phyloP scores from a whole-genome alignment of 2,797 vertebrate genomes.

The Cercopithecus neglectus region DNA sequence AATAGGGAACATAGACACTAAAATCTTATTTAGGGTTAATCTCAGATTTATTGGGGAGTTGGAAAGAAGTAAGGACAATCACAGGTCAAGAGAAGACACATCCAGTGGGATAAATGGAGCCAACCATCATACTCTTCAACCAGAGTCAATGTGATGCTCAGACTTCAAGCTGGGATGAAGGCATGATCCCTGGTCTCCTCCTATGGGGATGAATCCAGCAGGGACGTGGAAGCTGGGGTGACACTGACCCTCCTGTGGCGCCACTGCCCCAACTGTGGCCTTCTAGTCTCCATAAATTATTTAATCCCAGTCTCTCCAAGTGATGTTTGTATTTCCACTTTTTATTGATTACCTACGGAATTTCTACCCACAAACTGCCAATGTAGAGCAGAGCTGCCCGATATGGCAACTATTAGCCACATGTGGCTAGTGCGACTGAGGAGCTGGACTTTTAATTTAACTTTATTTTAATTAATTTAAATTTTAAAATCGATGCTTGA shows the following conservation, averaged over 20 bases:
- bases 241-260: not conserved
- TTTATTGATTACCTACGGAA: not conserved
- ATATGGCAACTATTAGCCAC: not conserved
- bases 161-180: too few species aligned
- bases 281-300: not conserved
- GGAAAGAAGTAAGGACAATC: too few species aligned
- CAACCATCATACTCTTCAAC: too few species aligned
- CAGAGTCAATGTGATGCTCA: too few species aligned
- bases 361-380: not conserved
- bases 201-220: not conserved
- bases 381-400: not conserved
- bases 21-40: too few species aligned
- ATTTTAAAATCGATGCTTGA: not conserved
- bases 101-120: too few species aligned
- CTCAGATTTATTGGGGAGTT: too few species aligned
- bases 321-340: not conserved
- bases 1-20: too few species aligned
- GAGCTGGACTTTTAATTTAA: not conserved
- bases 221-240: not conserved
- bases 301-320: not conserved
- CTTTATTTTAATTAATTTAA: not conserved
- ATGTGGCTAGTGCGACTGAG: not conserved
- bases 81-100: too few species aligned
- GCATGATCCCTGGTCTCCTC: too few species aligned
- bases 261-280: not conserved